Base-by-base conservation (phyloP, 1,140 invertebrate species). In the Melanaphis sacchari region DNA sequence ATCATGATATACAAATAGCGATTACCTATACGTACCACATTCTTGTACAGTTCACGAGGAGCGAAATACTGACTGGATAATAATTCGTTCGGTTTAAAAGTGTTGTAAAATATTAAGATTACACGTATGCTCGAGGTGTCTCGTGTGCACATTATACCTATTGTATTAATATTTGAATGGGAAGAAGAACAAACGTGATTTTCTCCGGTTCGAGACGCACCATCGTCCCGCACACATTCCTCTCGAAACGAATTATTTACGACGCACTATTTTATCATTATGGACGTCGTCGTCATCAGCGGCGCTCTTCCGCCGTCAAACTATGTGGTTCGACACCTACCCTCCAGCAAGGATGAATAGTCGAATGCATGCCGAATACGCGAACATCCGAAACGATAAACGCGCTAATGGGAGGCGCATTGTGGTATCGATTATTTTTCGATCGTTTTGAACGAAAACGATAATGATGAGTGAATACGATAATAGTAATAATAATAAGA, bases 201-300 rank as follows among this genome's bases (percentile, higher is more conserved):
- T 84, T 40, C 24, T 84, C 82, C 24, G 82, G 38, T 26, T 15
- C 22, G 82, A 40, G 22, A 26, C 82, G 82, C 76, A 5, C 36
- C 76, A 38, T 82, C 76, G 76, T 38, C 36, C 18, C 76, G 76
- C 7, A 82, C n/a, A 82, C 76, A 82, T 82, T 38, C 76, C 36
- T 82, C 76, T 38, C 36, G 36, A 21, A 82, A 82, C 36, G 36
- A 82, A 82, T 82, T 85, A 31, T 85, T 26, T 85, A 31, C 40
- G 40, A 85, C 84, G 84, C 40, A 85, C 26, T 85, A 22, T 85
- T 26, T 82, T 85, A 84, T 40, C 41, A 84, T 84, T 76, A n/a
- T 76, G 59, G n/a, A 31, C 59, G 59, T 76, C 59, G 15, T 21
- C 59, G 21, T 76, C 59, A 15, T 59, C 54, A 8, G 9, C 54